These are phyloP conservation scores for Cyanoramphus novaezelandiae DNA, from an alignment of 2,113 vertebrate genomes.

Conservation along the genomic window DNA sequence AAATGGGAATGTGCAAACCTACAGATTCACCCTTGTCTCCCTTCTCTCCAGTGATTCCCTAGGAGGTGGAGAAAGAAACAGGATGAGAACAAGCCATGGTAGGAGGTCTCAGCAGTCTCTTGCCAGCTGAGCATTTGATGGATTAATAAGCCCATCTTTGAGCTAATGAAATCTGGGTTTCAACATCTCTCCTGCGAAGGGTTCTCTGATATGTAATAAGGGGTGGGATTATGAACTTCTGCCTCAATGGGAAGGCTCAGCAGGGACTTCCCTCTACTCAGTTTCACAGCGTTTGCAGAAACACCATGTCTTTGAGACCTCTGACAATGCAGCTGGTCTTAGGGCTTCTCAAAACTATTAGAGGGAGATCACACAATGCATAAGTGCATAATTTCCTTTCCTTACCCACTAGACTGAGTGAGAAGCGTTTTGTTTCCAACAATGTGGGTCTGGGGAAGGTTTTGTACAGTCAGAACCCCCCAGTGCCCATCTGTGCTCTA, in stretches of 20 bases:
- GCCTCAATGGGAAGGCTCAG: background rate
- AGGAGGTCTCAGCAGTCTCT: background rate
- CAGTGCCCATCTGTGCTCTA: background rate
- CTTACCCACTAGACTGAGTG: background rate
- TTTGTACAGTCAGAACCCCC: background rate
- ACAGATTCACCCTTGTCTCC: conserved; percentile 82
- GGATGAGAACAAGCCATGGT: background rate
- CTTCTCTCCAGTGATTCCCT: conserved; percentile 79
- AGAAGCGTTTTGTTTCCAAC: rapidly evolving
- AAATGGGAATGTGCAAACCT: conserved; percentile 50
- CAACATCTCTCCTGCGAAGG: background rate
- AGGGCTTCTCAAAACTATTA: background rate
- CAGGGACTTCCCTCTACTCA: background rate
- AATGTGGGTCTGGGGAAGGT: background rate
- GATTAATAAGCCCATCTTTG: background rate
- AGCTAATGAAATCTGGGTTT: background rate
- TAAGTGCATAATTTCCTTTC: background rate
- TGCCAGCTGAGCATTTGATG: background rate
- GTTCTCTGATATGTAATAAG: background rate
- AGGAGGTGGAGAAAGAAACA: conserved; percentile 28
- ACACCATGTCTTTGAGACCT: background rate
- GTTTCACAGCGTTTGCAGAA: background rate
- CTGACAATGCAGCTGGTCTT: background rate
- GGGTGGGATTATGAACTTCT: background rate
- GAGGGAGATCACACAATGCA: background rate